A percentile compares a stretch with the other conserved stretches of the same genome.
These are phyloP conservation scores for Ascidia mentula DNA, from an alignment of 23 tunicate species.

Conservation along the genomic window DNA sequence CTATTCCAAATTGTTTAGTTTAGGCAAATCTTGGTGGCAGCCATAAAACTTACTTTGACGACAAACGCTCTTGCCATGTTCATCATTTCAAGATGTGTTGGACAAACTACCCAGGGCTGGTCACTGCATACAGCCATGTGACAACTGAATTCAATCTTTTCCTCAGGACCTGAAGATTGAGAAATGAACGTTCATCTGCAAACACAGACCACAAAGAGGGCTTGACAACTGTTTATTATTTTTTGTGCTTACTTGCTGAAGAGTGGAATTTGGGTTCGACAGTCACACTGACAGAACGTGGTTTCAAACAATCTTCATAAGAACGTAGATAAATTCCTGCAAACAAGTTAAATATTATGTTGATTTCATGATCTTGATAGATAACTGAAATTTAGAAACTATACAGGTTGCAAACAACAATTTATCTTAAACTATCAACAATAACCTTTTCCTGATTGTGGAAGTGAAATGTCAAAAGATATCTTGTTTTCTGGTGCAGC, in stretches of 20 bases:
- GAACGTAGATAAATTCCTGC: constrained; percentile 45
- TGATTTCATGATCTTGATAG: too few species aligned
- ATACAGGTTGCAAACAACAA: too few species aligned
- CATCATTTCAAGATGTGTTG: constrained; percentile 73
- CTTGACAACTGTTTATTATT: background rate
- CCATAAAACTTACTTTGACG: constrained; percentile 69
- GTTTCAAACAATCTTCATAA: background rate
- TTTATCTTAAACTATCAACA: too few species aligned
- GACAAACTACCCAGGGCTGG: constrained; percentile 64
- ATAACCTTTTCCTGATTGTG: too few species aligned
- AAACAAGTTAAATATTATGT: too few species aligned
- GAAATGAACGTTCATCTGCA: background rate
- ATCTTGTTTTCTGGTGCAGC: too few species aligned
- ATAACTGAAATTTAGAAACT: too few species aligned
- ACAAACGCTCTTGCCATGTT: constrained; percentile 57
- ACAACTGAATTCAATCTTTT: constrained; percentile 65
- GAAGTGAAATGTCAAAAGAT: too few species aligned
- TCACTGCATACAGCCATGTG: constrained; percentile 70
- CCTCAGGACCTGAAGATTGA: constrained; percentile 40
- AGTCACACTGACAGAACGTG: constrained; percentile 33
- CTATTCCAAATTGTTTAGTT: too few species aligned
- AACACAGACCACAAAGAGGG: background rate
- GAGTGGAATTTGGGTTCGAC: constrained; percentile 75
- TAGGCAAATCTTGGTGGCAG: too few species aligned
- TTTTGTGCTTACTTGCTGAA: constrained; percentile 57